These are phyloP conservation scores for Drosophila seguyi DNA, from an alignment of 1,140 invertebrate genomes.

Conservation along the genomic window DNA sequence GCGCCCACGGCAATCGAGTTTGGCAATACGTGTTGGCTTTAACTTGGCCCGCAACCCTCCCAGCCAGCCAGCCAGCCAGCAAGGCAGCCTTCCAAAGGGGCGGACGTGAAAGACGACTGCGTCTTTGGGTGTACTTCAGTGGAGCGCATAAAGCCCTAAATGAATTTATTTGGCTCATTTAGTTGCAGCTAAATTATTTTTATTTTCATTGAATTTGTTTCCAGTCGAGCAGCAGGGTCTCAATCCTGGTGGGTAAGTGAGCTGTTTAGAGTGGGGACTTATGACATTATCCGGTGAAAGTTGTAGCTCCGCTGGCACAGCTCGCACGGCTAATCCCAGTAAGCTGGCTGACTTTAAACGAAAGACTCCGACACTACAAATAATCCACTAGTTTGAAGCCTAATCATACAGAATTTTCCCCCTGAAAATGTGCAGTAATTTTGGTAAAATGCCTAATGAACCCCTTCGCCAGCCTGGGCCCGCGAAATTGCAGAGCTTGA, in stretches of 20 bases:
- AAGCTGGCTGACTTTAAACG: conserved; percentile 7
- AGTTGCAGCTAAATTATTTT: conserved; percentile 72
- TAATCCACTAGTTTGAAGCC: conserved; percentile 43
- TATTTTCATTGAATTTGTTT: conserved; percentile 73
- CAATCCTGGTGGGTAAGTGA: conserved; percentile 18
- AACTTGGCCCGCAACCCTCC: conserved; percentile 39
- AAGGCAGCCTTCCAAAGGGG: background rate
- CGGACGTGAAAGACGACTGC: conserved; percentile 6
- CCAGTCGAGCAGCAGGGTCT: conserved; percentile 6
- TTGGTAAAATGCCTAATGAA: conserved; percentile 73
- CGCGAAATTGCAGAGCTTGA: conserved; percentile 53
- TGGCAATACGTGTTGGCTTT: conserved; percentile 47
- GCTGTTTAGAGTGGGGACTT: conserved; percentile 22
- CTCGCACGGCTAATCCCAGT: conserved; percentile 4
- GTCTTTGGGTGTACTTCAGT: conserved; percentile 43
- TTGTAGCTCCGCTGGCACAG: conserved; percentile 1
- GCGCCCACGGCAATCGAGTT: conserved; percentile 41
- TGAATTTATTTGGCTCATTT: conserved; percentile 79
- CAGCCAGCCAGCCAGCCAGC: conserved; percentile 2
- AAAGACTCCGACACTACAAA: conserved; percentile 10
- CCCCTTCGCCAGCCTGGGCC: conserved; percentile 17
- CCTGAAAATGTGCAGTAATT: conserved; percentile 61
- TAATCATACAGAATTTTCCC: conserved; percentile 55
- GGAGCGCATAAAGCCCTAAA: conserved; percentile 69
- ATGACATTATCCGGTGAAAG: conserved; percentile 16